Base-by-base conservation (phyloP, 2,113 vertebrate species). In the Psammodynastes pulverulentus region DNA sequence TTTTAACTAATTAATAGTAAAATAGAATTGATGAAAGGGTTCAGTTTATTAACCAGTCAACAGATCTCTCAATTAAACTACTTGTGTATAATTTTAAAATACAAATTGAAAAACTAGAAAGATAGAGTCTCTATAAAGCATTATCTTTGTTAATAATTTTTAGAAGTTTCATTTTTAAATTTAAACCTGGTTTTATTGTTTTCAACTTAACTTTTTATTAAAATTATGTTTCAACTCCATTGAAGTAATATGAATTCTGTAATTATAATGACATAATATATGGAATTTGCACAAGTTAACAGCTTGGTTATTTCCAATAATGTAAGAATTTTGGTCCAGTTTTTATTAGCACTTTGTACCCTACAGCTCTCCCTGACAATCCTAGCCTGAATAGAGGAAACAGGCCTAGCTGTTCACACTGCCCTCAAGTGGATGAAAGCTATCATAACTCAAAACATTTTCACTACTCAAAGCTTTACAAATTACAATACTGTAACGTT, bases 361-460 rank as follows among this genome's bases (percentile, higher is more conserved):
- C 21, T 56, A 23, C 24, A 29, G 21, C 79, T 88, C 24, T 53
- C 10, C 21, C 24, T 53, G 58, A 84, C 54, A 84, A 49, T 53
- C 2, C 34, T 52, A 3, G 2, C 0, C 13, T 49, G 0, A 1
- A 21, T 2, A 43, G 13, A 48, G 10, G 45, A 0, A n/a, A 92
- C 0, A 39, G 43, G 0, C 3, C 91, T 0, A 10, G 85, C 90
- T 93, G 92, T 0, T 23, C 92, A 0, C 87, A 95, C 88, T 92
- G 96, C 96, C 96, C 93, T 91, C 96, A 39, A 84, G 95, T 23
- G 96, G 95, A 84, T 45, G 51, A 43, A 3, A 0, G 87, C 9
- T 91, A 1, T 85, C 0, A 93, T 21, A n/a, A 88, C 96, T 87
- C 23, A 87, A 10, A 49, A 45, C 19, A 0, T 3, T 1, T 10